Evolutionary conservation across 2,113 vertebrate species (phyloP).

Genomic region (Crotophaga sulcirostris): DNA sequence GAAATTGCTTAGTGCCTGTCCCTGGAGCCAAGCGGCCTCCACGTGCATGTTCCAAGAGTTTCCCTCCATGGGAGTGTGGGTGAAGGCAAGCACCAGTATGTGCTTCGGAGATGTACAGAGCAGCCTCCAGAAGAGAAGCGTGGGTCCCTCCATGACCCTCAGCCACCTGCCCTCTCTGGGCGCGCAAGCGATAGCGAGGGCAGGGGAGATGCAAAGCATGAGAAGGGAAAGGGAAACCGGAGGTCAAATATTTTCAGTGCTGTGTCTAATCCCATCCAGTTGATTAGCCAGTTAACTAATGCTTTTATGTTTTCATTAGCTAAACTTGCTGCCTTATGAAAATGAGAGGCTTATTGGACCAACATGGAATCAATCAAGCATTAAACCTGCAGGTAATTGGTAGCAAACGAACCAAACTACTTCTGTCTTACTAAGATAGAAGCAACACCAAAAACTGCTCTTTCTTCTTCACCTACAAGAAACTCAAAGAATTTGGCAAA

Average conservation of each 20-base stretch:
- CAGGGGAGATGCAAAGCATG: neutral
- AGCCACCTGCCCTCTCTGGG: neutral
- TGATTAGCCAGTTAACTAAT: neutral
- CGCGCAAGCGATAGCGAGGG: neutral
- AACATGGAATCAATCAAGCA: neutral
- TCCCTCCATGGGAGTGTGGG: rapidly evolving
- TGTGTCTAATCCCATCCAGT: neutral
- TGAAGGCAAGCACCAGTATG: neutral
- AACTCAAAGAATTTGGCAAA: neutral
- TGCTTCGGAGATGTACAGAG: neutral
- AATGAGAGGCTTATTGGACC: neutral
- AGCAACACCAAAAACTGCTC: neutral
- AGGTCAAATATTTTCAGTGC: neutral
- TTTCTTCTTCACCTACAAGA: neutral
- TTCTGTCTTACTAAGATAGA: neutral
- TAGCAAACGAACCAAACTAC: neutral
- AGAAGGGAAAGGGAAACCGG: neutral
- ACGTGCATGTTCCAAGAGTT: rapidly evolving
- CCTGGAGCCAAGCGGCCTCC: neutral
- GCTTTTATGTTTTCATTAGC: neutral
- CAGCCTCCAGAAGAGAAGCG: neutral
- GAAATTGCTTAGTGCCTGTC: rapidly evolving
- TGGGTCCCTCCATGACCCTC: rapidly evolving
- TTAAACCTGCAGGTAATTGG: neutral
- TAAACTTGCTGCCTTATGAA: neutral